Percentiles rank a stretch among this genome's conserved stretches.
phyloP scores from a whole-genome alignment of 2,888 invertebrate species.

The Caenorhabditis sp. region DNA sequence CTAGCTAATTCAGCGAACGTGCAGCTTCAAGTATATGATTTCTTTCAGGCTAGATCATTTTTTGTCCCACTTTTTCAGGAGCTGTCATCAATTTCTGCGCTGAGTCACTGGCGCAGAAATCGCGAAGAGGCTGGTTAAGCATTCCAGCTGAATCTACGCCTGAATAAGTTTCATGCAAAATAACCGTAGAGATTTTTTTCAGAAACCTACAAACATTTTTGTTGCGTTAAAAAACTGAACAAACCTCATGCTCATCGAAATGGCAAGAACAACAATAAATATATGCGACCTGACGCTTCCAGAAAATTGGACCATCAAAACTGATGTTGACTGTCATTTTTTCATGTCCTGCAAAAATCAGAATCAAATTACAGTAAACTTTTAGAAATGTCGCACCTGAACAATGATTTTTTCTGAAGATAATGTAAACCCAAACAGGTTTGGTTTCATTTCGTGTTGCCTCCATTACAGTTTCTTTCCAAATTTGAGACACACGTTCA shows the following conservation, averaged over 20 bases:
- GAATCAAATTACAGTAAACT: neutral
- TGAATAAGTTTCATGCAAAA: too few relatives aligned
- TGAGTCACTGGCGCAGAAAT: too few relatives aligned
- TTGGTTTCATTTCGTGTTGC: slow-evolving; percentile 55
- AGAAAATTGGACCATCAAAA: slow-evolving; percentile 70
- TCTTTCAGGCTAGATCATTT: too few relatives aligned
- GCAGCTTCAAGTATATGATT: too few relatives aligned
- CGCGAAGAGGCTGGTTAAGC: too few relatives aligned
- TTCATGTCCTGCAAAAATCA: slow-evolving; percentile 60
- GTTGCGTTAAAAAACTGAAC: neutral
- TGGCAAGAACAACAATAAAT: slow-evolving; percentile 70
- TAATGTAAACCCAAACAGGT: slow-evolving; percentile 70
- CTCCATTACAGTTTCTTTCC: slow-evolving; percentile 47
- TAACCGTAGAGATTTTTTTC: too few relatives aligned
- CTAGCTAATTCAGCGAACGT: too few relatives aligned
- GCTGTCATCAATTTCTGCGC: too few relatives aligned
- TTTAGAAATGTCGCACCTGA: slow-evolving; percentile 33
- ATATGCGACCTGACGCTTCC: slow-evolving; percentile 69
- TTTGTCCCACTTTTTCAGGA: too few relatives aligned
- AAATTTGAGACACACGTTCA: slow-evolving; percentile 35
- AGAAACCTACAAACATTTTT: too few relatives aligned
- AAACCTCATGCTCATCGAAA: slow-evolving; percentile 69
- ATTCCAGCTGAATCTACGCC: too few relatives aligned
- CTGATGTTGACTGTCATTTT: slow-evolving; percentile 68
- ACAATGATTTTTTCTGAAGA: slow-evolving; percentile 68